Base-by-base conservation (phyloP, 2,888 invertebrate genomes). In the Hypsopygia costalis region DNA sequence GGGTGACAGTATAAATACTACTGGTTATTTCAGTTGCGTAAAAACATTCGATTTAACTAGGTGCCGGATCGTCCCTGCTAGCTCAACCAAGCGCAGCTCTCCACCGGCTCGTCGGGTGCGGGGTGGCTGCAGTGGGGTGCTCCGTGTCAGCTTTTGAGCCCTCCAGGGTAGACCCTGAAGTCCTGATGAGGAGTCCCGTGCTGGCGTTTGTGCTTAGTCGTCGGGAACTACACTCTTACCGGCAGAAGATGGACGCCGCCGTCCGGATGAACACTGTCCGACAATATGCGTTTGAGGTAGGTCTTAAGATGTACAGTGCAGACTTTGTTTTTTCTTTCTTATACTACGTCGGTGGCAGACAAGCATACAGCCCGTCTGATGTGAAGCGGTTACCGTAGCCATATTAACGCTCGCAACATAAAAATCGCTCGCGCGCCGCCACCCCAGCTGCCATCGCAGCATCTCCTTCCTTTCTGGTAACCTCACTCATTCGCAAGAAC, bases 71-170 rank as follows among this genome's bases (percentile, higher is more conserved):
- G 9, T 95, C 95, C 0, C 85, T 98, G 5, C 89, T 98, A 0
- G 95, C 97, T 43, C 95, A 97, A 74, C 98, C 98, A 1, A 98
- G 98, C 30, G 92, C 94, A 11, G 95, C 96, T 12, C 90, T 98
- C 27, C 94, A 95, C 45, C 94, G 94, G 55, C 86, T 97, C 52
- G 94, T 95, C 30, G 80, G 86, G 1, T 83, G 74, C 37, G 80
- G 75, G 0, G 74, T 71, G 0, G 44, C 50, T 5, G 58, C 58
- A 5, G 71, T 69, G 1, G 64, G 57, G 0, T 58, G 63, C 16
- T 51, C 64, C 0, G 75, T 87, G 3, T 86, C 86, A 1, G 86
- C 87, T 0, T 82, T 87, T 41, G 79, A 81, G 40, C 55, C 77
- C 0, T 75, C 80, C 0, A 62, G 54, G 0, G 78, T 90, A 8